A percentile compares a stretch with the other conserved stretches of the same genome.
Evolutionary conservation across 2,888 invertebrate genomes (phyloP).

Genomic region (Meteorus colon): DNA sequence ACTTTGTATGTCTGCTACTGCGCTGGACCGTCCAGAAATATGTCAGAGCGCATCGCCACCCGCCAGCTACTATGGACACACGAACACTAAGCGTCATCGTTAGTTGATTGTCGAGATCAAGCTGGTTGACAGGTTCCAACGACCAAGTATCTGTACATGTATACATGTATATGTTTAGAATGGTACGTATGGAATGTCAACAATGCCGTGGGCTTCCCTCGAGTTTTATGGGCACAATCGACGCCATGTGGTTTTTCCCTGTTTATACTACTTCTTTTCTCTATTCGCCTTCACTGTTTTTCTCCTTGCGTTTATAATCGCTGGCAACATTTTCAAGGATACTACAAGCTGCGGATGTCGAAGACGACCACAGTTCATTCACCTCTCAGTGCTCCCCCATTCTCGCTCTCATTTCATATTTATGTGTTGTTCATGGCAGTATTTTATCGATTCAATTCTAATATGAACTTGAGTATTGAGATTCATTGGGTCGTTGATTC

Average conservation of each 20-base stretch:
- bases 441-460: no score
- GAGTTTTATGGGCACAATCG: conserved; percentile 20
- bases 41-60: neutral
- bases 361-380: conserved; percentile 24
- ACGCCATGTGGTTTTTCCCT: conserved; percentile 22
- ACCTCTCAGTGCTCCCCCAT: neutral
- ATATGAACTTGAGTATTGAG: no score
- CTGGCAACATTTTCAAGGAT: conserved; percentile 18
- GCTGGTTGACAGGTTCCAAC: neutral
- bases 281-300: neutral
- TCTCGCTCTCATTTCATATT: neutral
- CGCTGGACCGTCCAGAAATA: conserved; percentile 4
- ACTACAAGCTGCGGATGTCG: conserved; percentile 12
- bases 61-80: neutral
- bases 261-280: neutral
- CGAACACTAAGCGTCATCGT: neutral
- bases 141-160: neutral
- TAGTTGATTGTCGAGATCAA: neutral
- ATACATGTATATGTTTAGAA: conserved; percentile 15
- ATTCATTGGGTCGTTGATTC: no score
- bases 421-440: no score
- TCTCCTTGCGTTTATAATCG: neutral
- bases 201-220: conserved; percentile 34
- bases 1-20: neutral
- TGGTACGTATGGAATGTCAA: conserved; percentile 44